Percentiles rank a stretch among this genome's conserved stretches.
Evolutionary conservation across 2,113 vertebrate species (phyloP).

Genomic region (Pontoporia blainvillei): DNA sequence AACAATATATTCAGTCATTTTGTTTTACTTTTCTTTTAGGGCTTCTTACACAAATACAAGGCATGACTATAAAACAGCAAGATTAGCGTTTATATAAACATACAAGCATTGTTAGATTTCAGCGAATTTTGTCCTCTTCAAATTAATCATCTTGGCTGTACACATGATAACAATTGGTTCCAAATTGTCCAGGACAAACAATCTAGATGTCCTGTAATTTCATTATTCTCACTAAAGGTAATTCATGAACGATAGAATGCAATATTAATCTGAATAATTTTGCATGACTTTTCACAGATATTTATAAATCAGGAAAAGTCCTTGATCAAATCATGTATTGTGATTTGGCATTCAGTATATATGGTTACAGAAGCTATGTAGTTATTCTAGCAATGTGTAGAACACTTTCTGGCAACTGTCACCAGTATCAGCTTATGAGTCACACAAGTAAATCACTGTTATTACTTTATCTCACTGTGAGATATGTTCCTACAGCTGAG

Average conservation of each 20-base stretch:
- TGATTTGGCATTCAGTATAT: conserved; percentile 9
- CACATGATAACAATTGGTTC: neutral
- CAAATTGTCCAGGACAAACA: neutral
- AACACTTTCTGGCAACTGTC: conserved; percentile 15
- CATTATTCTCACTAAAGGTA: conserved; percentile 8
- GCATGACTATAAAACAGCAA: neutral
- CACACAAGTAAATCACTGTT: conserved; percentile 56
- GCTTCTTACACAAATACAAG: neutral
- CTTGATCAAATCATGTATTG: neutral
- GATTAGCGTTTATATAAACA: conserved; percentile 4
- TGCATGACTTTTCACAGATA: neutral
- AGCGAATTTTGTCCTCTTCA: neutral
- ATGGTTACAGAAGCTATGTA: neutral
- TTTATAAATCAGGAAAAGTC: conserved; percentile 25
- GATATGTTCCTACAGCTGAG: conserved; percentile 30
- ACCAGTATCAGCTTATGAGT: conserved; percentile 35
- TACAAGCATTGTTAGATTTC: neutral
- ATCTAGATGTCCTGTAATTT: neutral
- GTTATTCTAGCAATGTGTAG: neutral
- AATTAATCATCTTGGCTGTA: neutral
- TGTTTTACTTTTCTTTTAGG: neutral
- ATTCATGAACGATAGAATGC: neutral
- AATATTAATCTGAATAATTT: neutral
- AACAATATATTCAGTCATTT: neutral
- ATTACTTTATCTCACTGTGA: conserved; percentile 45